Percentiles rank a stretch among this genome's conserved stretches.
These are phyloP conservation scores for Philopotamus ludificatus DNA, from an alignment of 1,140 invertebrate genomes.

Conservation along the genomic window DNA sequence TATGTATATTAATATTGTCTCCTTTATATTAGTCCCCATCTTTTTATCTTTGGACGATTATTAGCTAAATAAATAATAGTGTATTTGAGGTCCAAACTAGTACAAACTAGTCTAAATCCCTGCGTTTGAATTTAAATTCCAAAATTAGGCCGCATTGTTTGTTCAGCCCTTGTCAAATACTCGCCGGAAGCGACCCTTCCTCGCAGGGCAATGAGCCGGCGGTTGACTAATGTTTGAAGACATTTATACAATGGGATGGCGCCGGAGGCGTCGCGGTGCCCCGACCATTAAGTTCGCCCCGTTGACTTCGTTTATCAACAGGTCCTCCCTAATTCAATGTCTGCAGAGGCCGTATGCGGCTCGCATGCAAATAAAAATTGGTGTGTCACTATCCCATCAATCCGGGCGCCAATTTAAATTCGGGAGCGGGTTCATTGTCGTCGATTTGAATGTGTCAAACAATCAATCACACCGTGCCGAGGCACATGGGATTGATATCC, in stretches of 20 bases:
- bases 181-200: not conserved
- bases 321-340: constrained; percentile 22
- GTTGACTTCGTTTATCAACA: constrained; percentile 35
- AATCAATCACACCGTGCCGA: constrained; percentile 30
- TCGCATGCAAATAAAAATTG: not conserved
- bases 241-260: constrained; percentile 15
- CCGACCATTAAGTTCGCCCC: constrained; percentile 16
- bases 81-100: no score
- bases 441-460: constrained; percentile 26
- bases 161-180: not conserved
- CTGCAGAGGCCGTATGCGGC: not conserved
- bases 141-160: no score
- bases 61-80: no score
- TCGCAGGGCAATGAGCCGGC: not conserved
- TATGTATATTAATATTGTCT: no score
- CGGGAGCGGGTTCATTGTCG: no score
- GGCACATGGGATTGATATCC: constrained; percentile 37
- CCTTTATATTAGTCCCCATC: no score
- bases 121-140: no score
- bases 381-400: not conserved
- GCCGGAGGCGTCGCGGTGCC: not conserved
- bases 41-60: no score
- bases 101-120: no score
- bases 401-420: no score
- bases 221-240: constrained; percentile 30